These are phyloP conservation scores for Gambusia affinis DNA, from an alignment of 2,113 vertebrate genomes.

Conservation along the genomic window DNA sequence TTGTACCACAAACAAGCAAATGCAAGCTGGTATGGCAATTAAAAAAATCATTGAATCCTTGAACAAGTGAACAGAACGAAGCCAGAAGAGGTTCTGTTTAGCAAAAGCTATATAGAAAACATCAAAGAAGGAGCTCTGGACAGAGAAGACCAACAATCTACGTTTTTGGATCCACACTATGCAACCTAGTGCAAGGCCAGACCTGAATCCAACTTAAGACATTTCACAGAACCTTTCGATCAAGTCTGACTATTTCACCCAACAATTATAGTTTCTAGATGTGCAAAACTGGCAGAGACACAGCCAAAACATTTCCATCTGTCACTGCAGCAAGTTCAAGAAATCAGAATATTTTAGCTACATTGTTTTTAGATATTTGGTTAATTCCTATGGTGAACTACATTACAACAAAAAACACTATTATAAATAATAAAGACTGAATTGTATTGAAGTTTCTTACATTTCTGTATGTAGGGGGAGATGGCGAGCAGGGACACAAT, in stretches of 20 bases:
- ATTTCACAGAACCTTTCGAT: not conserved
- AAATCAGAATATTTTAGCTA: no score
- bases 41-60: no score
- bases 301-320: no score
- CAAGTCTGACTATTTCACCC: not conserved
- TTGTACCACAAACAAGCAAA: no score
- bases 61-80: no score
- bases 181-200: not conserved
- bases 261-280: not conserved
- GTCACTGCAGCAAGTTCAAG: no score
- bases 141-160: not conserved
- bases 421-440: slow-evolving; percentile 16
- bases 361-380: not conserved
- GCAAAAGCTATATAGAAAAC: not conserved
- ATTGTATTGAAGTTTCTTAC: slow-evolving; percentile 77
- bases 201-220: not conserved
- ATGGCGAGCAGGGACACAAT: slow-evolving; percentile 90
- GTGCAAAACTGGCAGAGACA: not conserved
- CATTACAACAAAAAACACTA: not conserved
- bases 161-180: not conserved
- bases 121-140: no score
- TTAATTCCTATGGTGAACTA: not conserved
- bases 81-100: not conserved
- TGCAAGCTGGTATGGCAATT: no score
- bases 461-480: slow-evolving; percentile 89